phyloP scores from a whole-genome alignment of 2,113 vertebrate genomes.

The Noturus placidus region DNA sequence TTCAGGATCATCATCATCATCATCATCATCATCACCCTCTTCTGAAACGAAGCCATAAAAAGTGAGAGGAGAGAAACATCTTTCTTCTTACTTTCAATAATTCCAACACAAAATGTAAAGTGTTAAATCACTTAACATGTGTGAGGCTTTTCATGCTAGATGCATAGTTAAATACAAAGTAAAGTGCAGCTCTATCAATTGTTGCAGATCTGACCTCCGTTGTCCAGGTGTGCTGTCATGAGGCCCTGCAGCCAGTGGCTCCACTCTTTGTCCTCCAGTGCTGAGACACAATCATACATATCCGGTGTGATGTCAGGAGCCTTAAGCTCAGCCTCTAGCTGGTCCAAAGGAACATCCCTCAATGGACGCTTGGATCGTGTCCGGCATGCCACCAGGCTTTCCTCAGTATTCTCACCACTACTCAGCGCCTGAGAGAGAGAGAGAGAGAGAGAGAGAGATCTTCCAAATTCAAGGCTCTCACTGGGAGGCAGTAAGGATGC shows the following conservation, averaged over 20 bases:
- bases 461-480: not conserved
- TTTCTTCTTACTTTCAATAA: not conserved
- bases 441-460: not conserved
- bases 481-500: not conserved
- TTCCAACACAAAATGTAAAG: not conserved
- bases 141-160: not conserved
- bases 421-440: conserved; percentile 52
- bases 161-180: not conserved
- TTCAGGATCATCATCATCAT: conserved; percentile 93
- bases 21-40: conserved; percentile 84
- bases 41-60: conserved; percentile 67
- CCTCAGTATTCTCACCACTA: conserved; percentile 62
- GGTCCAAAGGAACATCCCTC: conserved; percentile 84
- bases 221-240: conserved; percentile 80
- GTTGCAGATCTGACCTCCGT: conserved; percentile 75
- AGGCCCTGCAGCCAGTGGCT: conserved; percentile 88
- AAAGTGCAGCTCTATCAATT: not conserved
- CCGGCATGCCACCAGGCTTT: conserved; percentile 83
- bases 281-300: conserved; percentile 82
- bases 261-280: conserved; percentile 87
- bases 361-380: conserved; percentile 88
- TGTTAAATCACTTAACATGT: not conserved
- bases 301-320: conserved; percentile 91
- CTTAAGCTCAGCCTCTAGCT: conserved; percentile 87
- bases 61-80: not conserved